phyloP scores from a whole-genome alignment of 2,888 invertebrate species.

The Ichneumoninae sp. region DNA sequence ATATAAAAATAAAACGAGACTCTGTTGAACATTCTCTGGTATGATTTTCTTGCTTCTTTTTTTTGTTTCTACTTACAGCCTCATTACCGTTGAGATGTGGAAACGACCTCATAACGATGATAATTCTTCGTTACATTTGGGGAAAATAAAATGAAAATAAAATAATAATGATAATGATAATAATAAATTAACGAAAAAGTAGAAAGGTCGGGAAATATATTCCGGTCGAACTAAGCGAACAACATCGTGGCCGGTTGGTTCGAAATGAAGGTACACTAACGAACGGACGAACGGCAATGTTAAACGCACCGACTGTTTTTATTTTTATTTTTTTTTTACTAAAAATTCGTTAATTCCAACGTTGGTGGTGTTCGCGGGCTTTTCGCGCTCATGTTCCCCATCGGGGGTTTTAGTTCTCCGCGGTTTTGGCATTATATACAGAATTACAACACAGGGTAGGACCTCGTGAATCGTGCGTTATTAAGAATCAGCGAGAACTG shows the following conservation, averaged over 20 bases:
- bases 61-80: neutral
- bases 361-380: conserved; percentile 2
- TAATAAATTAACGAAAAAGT: neutral
- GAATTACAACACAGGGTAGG: conserved; percentile 8
- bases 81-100: too few relatives aligned
- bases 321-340: conserved; percentile 21
- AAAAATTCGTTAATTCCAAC: conserved; percentile 40
- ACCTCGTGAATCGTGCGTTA: neutral
- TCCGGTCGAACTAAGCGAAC: neutral
- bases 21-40: neutral
- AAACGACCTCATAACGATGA: neutral
- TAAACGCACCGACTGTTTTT: neutral
- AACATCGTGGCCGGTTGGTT: neutral
- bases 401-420: conserved; percentile 45
- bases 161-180: neutral
- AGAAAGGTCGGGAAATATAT: neutral
- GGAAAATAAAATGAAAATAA: neutral
- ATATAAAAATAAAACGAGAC: neutral
- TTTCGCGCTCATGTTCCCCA: conserved; percentile 7
- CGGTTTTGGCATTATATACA: neutral
- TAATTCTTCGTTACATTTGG: neutral
- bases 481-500: conserved; percentile 9
- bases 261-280: conserved; percentile 28
- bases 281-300: conserved; percentile 3
- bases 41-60: neutral